Evolutionary conservation across 2,797 vertebrate genomes (phyloP), one percentile per base, ranked within the genome.

Genomic region (Silurus aristotelis): DNA sequence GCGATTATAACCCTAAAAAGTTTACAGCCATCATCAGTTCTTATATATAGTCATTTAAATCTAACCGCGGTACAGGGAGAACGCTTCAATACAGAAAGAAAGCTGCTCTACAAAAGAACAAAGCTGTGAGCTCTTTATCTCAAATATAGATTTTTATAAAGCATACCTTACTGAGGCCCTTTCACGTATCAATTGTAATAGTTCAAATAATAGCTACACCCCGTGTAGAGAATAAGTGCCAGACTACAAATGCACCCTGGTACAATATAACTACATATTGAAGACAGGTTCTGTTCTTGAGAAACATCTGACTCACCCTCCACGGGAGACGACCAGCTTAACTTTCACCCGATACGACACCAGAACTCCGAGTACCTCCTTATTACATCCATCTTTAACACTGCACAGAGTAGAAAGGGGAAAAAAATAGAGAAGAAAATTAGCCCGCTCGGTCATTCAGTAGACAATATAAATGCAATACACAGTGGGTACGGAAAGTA

Each of bases 261-360:
- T 88, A 77, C 52, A 22, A 58, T 63, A 61, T 52, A 87, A 86
- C 52, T 83, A 60, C 25, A 22, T 43, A 86, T 5, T 43, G 52
- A 83, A 66, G 43, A 88, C n/a, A 27, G 58, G 64, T 15, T 55
- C 76, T 52, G 61, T 55, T 66, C 31, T 17, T 38, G 58, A 80
- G 43, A 60, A 82, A 22, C 61, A 52, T n/a, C 63, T 82, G 83
- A 89, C 89, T 82, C 92, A 99, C 98, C 98, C 98, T 89, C 98
- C 98, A 80, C 97, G 95, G 2, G 98, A 98, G 20, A 99, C 96
- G 86, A 99, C 97, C 94, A 99, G 94, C 94, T 99, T 99, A 89
- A 97, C 97, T 91, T 99, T 99, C 85, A 99, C 98, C 91, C 98
- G 97, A 94, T 99, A 99, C 68, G 98, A 99, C 52, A 99, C 98